Conservation (phyloP, 1,140 invertebrate genomes). For the silkworm (Bombyx mori) region DNA sequence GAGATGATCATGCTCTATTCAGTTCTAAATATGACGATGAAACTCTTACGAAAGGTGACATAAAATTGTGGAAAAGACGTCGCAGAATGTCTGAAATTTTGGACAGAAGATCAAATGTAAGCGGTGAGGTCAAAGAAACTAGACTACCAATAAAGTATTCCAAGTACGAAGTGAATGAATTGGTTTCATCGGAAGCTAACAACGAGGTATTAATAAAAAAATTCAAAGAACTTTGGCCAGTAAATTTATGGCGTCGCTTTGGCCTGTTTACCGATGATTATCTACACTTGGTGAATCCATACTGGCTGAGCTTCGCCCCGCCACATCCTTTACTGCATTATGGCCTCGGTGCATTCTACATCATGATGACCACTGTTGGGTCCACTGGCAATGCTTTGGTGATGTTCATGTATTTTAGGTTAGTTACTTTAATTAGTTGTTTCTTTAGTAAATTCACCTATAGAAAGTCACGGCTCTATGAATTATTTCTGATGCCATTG, state of each 20-base stretch:
- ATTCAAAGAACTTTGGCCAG: conserved; percentile 61
- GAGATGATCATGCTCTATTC: too few species aligned
- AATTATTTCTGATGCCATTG: too few species aligned
- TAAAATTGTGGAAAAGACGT: conserved; percentile 54
- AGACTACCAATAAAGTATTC: background rate
- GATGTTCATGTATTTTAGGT: conserved; percentile 76
- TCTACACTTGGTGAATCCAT: conserved; percentile 73
- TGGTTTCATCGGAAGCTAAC: background rate
- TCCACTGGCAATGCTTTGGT: conserved; percentile 75
- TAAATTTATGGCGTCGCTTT: conserved; percentile 63
- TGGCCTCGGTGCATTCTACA: conserved; percentile 72
- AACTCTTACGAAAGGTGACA: conserved; percentile 24
- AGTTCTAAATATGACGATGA: conserved; percentile 25
- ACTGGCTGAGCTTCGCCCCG: conserved; percentile 77
- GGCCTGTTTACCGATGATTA: conserved; percentile 73
- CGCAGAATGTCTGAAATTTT: conserved; percentile 28
- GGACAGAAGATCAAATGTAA: conserved; percentile 8
- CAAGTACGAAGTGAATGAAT: background rate
- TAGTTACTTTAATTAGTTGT: conserved; percentile 13
- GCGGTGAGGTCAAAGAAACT: conserved; percentile 6
- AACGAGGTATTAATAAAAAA: conserved; percentile 14
- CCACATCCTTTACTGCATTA: conserved; percentile 71
- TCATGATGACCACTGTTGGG: conserved; percentile 73
- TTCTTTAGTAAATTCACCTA: too few species aligned
- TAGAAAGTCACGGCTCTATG: too few species aligned